Evolutionary conservation across 2,888 invertebrate species (phyloP).

Genomic region (Ephialtes manifestator): DNA sequence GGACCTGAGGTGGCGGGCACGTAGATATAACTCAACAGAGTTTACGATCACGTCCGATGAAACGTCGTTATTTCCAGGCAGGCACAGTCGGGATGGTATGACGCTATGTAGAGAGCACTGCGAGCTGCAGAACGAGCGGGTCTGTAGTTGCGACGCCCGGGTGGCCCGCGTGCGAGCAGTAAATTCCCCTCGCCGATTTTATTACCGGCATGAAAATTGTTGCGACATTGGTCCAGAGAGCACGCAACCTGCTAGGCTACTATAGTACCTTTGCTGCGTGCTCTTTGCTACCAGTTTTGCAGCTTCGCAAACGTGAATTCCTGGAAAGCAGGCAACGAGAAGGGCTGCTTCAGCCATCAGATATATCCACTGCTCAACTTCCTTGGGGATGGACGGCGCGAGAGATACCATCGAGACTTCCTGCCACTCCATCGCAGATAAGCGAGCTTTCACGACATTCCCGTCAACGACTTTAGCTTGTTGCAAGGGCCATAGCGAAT

Average conservation of each 20-base stretch:
- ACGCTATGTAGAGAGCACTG: slow-evolving; percentile 25
- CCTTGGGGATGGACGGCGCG: background rate
- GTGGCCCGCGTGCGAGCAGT: slow-evolving; percentile 52
- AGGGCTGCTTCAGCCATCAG: background rate
- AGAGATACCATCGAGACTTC: background rate
- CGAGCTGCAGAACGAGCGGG: slow-evolving; percentile 11
- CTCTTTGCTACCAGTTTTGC: slow-evolving; percentile 22
- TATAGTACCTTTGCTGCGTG: slow-evolving; percentile 5
- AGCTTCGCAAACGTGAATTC: background rate
- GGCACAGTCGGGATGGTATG: slow-evolving; percentile 21
- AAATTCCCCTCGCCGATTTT: slow-evolving; percentile 60
- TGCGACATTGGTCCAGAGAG: slow-evolving; percentile 56
- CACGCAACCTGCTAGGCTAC: slow-evolving; percentile 17
- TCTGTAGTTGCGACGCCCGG: slow-evolving; percentile 25
- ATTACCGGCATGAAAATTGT: slow-evolving; percentile 64
- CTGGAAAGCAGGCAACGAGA: background rate
- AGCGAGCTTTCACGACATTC: slow-evolving; percentile 28
- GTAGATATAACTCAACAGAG: slow-evolving; percentile 68
- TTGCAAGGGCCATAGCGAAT: slow-evolving; percentile 49
- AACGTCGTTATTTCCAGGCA: slow-evolving; percentile 63
- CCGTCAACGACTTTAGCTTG: slow-evolving; percentile 42
- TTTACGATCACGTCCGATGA: slow-evolving; percentile 72
- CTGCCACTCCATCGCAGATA: background rate
- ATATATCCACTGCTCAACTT: background rate
- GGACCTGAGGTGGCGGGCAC: slow-evolving; percentile 45